phyloP scores from a whole-genome alignment of 53 echinoderm and acorn worm species.

The Paracentrotus lividus region DNA sequence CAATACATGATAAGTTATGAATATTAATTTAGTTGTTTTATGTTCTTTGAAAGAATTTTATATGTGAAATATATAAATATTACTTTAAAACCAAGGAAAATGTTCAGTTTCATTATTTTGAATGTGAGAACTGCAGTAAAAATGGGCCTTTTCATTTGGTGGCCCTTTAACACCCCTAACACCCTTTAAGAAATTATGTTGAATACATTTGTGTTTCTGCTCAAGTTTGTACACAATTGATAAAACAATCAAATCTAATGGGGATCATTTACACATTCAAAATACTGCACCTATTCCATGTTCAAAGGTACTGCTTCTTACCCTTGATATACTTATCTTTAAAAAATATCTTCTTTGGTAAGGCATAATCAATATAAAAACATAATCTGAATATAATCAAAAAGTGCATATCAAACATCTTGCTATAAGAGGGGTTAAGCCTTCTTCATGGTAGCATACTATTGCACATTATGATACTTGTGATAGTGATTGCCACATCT shows the following conservation, averaged over 20 bases:
- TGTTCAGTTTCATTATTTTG: neutral
- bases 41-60: slow-evolving; percentile 32
- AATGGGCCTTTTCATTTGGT: no score
- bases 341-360: neutral
- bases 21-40: neutral
- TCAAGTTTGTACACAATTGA: no score
- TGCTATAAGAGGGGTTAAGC: neutral
- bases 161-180: no score
- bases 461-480: slow-evolving; percentile 20
- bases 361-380: neutral
- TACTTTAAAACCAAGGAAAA: neutral
- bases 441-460: neutral
- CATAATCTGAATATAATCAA: neutral
- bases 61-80: slow-evolving; percentile 6
- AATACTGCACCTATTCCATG: no score
- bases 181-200: neutral
- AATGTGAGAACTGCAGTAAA: neutral
- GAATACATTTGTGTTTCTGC: neutral
- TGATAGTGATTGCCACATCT: neutral
- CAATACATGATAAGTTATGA: neutral
- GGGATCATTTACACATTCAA: no score
- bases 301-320: neutral
- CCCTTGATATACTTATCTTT: neutral
- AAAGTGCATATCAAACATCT: neutral
- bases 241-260: no score